Base-by-base conservation (phyloP, 2,113 vertebrate genomes). In the Melierax canorus region DNA sequence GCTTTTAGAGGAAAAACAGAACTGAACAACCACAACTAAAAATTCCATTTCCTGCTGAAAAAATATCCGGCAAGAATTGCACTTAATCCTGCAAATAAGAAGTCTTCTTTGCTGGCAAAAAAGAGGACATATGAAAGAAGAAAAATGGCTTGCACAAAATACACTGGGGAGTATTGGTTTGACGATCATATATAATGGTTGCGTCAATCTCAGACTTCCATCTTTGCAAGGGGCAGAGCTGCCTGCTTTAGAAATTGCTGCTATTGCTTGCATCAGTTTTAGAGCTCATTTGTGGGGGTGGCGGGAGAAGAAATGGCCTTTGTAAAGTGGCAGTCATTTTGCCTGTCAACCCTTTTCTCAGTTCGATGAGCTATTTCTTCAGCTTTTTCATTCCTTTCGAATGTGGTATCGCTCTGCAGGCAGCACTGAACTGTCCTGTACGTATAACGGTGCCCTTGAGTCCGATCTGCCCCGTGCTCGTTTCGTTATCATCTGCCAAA, bases 1-100 rank as follows among this genome's bases (percentile, higher is more conserved):
- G 0, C 51, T 59, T 86, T 89, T 81, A 94, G 86, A 81, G 43
- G 88, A 91, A 95, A 97, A 97, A 86, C 71, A 90, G 88, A 96
- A 91, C 80, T 81, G 77, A 96, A 56, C 56, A 91, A 94, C 81
- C 91, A 92, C 94, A 97, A 81, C 64, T 89, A 71, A 95, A 96
- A 92, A 74, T 86, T 90, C 79, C 51, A 75, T 91, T 97, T 96
- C 68, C 89, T 94, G 60, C 59, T 93, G 90, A 92, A 97, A 86
- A 94, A 86, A 20, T 84, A 84, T 84, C 64, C 5, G 0, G 60
- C 88, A 88, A 92, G 51, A 88, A 80, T 73, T 92, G 46, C 79
- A 83, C 67, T 94, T 95, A 96, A 92, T 94, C 79, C 90, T 95
- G 80, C 58, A 95, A 94, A 84, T 48, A 86, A 88, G 50, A 84